phyloP scores from a whole-genome alignment of 2,797 vertebrate species.

The Enteromius radiatus region DNA sequence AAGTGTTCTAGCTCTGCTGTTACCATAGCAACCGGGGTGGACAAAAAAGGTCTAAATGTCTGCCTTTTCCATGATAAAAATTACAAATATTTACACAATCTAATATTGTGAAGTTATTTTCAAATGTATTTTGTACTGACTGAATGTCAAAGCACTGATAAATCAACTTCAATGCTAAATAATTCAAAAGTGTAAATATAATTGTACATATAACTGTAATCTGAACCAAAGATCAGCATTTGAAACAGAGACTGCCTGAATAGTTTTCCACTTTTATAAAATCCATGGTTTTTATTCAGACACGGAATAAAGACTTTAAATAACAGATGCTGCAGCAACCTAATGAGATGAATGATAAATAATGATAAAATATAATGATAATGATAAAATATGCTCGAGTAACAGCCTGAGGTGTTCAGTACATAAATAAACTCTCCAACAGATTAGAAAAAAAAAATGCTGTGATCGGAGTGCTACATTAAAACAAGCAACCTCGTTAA shows the following conservation, averaged over 20 bases:
- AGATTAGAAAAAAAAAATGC: background rate
- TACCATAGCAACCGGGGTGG: constrained; percentile 34
- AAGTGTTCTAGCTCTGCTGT: constrained; percentile 7
- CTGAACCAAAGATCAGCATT: background rate
- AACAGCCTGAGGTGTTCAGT: constrained; percentile 31
- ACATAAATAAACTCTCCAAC: constrained; percentile 25
- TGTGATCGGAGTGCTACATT: background rate
- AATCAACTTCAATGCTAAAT: background rate
- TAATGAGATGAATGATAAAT: too few relatives aligned
- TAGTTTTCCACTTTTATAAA: background rate
- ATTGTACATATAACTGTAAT: background rate
- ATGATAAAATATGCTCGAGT: constrained; percentile 40
- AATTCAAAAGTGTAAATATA: background rate
- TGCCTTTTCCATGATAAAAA: background rate
- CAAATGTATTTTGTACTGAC: background rate
- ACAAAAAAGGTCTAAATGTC: background rate
- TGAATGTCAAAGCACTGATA: background rate
- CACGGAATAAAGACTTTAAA: background rate
- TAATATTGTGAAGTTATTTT: background rate
- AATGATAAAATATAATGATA: too few relatives aligned
- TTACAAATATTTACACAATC: background rate
- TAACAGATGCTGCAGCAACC: background rate
- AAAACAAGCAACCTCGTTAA: constrained; percentile 7
- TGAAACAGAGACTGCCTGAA: background rate
- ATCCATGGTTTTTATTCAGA: background rate